A percentile compares a stretch with the other conserved stretches of the same genome.
These are phyloP conservation scores for Leptosomus discolor DNA, from an alignment of 2,113 vertebrate genomes.

Conservation along the genomic window DNA sequence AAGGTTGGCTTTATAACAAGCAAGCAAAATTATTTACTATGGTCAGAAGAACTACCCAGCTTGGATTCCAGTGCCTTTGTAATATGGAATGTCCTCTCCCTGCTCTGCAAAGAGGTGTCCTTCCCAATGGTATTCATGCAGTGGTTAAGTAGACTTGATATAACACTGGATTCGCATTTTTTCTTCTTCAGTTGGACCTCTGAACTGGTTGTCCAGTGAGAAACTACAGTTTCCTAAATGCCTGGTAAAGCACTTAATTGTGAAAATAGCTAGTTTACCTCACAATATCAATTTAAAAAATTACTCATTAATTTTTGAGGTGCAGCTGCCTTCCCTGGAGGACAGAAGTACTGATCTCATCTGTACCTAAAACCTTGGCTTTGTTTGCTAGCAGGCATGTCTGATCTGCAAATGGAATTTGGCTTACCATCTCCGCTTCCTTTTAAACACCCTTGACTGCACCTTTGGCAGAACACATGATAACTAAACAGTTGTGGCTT, in stretches of 20 bases:
- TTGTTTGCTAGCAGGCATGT: constrained; percentile 45
- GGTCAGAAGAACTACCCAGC: not conserved
- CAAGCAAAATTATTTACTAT: not conserved
- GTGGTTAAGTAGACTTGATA: not conserved
- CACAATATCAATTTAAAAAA: constrained; percentile 59
- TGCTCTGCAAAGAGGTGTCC: not conserved
- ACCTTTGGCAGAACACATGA: constrained; percentile 48
- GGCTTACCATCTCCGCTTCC: not conserved
- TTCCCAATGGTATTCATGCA: not conserved
- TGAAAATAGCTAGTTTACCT: constrained; percentile 60
- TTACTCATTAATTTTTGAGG: constrained; percentile 60
- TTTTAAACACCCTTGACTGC: constrained; percentile 52
- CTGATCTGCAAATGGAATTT: constrained; percentile 58
- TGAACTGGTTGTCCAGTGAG: constrained; percentile 20
- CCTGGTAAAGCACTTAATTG: constrained; percentile 56
- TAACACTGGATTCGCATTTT: not conserved
- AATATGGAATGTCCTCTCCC: not conserved
- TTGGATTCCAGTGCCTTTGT: not conserved
- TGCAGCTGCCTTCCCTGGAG: constrained; percentile 55
- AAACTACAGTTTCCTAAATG: not conserved
- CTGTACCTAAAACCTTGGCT: constrained; percentile 46
- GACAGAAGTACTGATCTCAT: constrained; percentile 63
- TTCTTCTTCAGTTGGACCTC: constrained; percentile 8
- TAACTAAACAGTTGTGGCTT: constrained; percentile 43
- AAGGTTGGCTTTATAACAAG: not conserved